Percentiles rank a stretch among this genome's conserved stretches.
phyloP scores from a whole-genome alignment of 2,888 invertebrate species.

The Scaptomyza reducta region DNA sequence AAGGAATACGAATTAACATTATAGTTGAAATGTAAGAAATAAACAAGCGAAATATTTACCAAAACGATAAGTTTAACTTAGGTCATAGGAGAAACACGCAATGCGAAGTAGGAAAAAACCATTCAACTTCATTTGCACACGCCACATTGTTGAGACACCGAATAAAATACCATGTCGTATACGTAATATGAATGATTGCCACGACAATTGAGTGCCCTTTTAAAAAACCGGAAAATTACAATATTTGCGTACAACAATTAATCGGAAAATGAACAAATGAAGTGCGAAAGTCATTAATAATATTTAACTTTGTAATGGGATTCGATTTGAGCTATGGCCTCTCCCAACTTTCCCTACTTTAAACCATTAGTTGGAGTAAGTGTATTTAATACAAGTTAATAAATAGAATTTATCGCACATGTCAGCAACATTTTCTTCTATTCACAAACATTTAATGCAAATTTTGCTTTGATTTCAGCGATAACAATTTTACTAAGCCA shows the following conservation, averaged over 20 bases:
- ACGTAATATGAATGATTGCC: slow-evolving; percentile 17
- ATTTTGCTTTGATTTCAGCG: slow-evolving; percentile 33
- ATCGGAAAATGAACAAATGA: slow-evolving; percentile 38
- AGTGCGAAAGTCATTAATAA: slow-evolving; percentile 39
- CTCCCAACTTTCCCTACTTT: too few relatives aligned
- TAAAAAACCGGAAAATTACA: slow-evolving; percentile 39
- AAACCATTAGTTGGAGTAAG: too few relatives aligned
- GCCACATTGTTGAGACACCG: slow-evolving; percentile 47
- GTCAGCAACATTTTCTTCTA: slow-evolving; percentile 9
- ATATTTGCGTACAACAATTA: slow-evolving; percentile 34
- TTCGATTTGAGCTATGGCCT: too few relatives aligned
- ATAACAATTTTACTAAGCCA: slow-evolving; percentile 22
- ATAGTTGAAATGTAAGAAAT: slow-evolving; percentile 47
- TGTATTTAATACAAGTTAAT: neutral
- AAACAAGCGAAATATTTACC: slow-evolving; percentile 62
- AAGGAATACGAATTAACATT: slow-evolving; percentile 29
- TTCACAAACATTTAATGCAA: slow-evolving; percentile 34
- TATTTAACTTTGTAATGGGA: slow-evolving; percentile 18
- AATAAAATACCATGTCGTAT: neutral
- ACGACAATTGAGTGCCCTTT: slow-evolving; percentile 56
- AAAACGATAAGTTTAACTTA: slow-evolving; percentile 47
- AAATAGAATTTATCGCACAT: slow-evolving; percentile 3
- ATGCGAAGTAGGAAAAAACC: slow-evolving; percentile 13
- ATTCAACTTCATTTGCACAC: slow-evolving; percentile 42
- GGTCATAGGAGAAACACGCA: slow-evolving; percentile 35